Base-by-base conservation (phyloP, 2,797 vertebrate genomes). In the Otus scops region DNA sequence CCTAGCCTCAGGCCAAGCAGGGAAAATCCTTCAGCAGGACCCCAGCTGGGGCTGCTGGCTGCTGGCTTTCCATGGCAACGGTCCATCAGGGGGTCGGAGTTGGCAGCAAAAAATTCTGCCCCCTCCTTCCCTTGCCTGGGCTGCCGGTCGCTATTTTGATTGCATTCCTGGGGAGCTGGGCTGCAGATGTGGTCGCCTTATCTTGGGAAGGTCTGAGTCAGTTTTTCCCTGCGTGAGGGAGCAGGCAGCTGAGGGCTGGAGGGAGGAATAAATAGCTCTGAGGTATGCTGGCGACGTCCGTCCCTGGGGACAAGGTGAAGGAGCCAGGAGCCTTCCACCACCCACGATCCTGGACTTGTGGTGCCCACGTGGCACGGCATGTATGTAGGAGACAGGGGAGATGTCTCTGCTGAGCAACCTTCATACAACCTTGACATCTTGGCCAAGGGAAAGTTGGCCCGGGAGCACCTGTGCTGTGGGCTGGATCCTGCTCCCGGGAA, bases 131-230 rank as follows among this genome's bases (percentile, higher is more conserved):
- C 67, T 73, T 1, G 14, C 61, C 59, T 39, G 64, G 77, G 65
- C 78, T 54, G 73, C 81, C 2, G 30, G 84, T 86, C 83, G 18
- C 93, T 91, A 67, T 94, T 74, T 85, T 69, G 84, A 88, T 92
- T 74, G 69, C 92, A 73, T 94, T 96, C 95, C 93, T 73, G 56
- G 90, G 93, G 88, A 93, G 94, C 54, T 79, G 80, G 57, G 85
- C 89, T 96, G 91, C 94, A 96, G 95, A 97, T 96, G 95, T 93
- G 93, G 89, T 73, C 8, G 9, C 92, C 96, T 97, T 95, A 96
- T 97, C 97, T 96, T 45, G 70, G 92, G 91, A 94, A 96, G 93
- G 61, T 96, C 93, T 97, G 97, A 97, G 95, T 97, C 97, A 97
- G 95, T 92, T 95, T 96, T 96, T 94, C 95, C 95, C 89, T 48